Conservation (phyloP, 2,888 invertebrate genomes). For the Tuberolachnus salignus region DNA sequence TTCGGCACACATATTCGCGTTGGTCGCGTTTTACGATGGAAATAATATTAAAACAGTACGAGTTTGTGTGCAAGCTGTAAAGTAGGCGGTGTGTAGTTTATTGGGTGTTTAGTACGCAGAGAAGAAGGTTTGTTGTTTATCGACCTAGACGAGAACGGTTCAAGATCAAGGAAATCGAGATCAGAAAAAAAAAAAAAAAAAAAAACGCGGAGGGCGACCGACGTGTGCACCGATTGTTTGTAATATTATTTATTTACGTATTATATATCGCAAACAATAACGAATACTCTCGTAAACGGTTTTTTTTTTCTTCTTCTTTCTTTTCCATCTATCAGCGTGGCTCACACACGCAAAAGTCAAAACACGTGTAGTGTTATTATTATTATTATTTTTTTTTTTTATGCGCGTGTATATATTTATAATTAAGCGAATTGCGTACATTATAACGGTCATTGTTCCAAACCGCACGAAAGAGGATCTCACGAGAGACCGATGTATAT, state of each 20-base stretch:
- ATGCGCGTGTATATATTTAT: not conserved
- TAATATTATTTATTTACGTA: not conserved
- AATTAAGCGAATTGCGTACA: constrained; percentile 45
- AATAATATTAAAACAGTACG: not conserved
- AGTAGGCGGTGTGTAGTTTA: too few species aligned
- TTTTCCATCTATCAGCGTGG: not conserved
- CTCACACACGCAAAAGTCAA: not conserved
- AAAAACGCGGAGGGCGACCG: too few species aligned
- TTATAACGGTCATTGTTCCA: constrained; percentile 35
- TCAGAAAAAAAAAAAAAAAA: too few species aligned
- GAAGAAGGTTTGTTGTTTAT: not conserved
- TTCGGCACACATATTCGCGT: not conserved
- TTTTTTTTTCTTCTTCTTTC: not conserved
- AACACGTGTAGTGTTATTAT: not conserved
- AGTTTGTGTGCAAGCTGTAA: not conserved
- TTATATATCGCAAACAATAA: not conserved
- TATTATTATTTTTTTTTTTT: too few species aligned
- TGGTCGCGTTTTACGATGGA: not conserved
- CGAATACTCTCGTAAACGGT: not conserved
- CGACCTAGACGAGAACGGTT: constrained; percentile 2
- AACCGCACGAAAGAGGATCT: constrained; percentile 1
- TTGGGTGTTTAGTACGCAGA: too few species aligned
- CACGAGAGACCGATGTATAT: not conserved
- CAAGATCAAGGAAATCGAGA: constrained; percentile 41
- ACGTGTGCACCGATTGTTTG: too few species aligned